A percentile compares a stretch with the other conserved stretches of the same genome.
Evolutionary conservation across 2,113 vertebrate genomes (phyloP).

Genomic region (Pogonocichla stellata): DNA sequence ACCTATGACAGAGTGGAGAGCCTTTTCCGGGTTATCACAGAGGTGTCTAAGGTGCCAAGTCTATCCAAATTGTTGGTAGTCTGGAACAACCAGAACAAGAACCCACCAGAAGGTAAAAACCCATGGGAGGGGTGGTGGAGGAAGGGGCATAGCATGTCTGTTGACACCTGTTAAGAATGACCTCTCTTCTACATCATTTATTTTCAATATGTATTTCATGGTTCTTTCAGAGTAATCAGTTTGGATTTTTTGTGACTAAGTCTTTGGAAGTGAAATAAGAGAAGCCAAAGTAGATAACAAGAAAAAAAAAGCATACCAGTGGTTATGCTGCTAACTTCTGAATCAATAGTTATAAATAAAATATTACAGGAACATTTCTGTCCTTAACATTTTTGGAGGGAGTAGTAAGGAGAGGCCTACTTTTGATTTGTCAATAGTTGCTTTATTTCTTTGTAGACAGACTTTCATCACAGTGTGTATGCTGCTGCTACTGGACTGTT

Average conservation of each 20-base stretch:
- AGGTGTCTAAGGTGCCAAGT: constrained; percentile 96
- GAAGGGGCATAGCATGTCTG: background rate
- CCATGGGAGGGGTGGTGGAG: background rate
- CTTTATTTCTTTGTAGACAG: background rate
- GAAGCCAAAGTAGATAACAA: background rate
- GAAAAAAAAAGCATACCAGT: background rate
- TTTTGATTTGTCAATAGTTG: background rate
- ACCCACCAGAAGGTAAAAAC: constrained; percentile 91
- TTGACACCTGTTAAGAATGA: background rate
- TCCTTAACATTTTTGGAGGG: background rate
- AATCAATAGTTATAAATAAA: background rate
- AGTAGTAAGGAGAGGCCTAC: background rate
- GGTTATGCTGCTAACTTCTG: background rate
- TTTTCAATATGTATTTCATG: background rate
- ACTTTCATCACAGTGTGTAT: background rate
- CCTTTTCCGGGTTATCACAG: constrained; percentile 96
- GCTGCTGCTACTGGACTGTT: background rate
- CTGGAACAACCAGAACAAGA: constrained; percentile 99
- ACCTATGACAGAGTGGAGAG: constrained; percentile 97
- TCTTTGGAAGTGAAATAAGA: background rate
- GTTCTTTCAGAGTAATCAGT: background rate
- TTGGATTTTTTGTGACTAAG: background rate
- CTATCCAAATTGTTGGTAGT: constrained; percentile 94
- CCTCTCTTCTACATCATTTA: background rate
- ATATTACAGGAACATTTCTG: background rate